Evolutionary conservation across 2,113 vertebrate species (phyloP).

Genomic region (Orthonyx spaldingii): DNA sequence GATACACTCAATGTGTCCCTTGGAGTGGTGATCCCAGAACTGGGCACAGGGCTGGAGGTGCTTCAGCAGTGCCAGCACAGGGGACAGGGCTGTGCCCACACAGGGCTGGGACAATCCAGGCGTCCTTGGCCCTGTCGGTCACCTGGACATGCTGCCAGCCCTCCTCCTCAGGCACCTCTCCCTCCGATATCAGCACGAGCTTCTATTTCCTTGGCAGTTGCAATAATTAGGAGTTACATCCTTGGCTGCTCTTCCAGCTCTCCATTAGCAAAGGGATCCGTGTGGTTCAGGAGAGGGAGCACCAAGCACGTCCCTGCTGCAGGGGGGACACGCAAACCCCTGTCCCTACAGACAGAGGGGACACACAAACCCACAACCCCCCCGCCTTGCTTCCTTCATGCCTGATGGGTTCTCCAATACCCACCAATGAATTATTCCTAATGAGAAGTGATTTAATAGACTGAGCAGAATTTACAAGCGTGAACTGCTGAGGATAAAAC

Average conservation of each 20-base stretch:
- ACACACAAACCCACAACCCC: not conserved
- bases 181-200: not conserved
- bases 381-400: not conserved
- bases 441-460: not conserved
- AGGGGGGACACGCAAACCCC: too few relatives aligned
- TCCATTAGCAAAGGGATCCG: not conserved
- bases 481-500: not conserved
- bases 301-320: not conserved
- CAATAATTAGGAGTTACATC: not conserved
- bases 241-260: not conserved
- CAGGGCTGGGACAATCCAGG: too few relatives aligned
- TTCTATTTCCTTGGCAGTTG: not conserved
- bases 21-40: not conserved
- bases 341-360: not conserved
- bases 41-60: not conserved
- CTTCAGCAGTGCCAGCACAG: not conserved
- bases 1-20: accelerated
- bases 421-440: not conserved
- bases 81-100: not conserved
- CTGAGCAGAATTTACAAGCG: not conserved
- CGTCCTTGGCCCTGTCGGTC: not conserved
- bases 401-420: not conserved
- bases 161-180: not conserved
- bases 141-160: not conserved
- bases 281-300: not conserved